Evolutionary conservation across 2,797 vertebrate genomes (phyloP).

Genomic region (Micromesistius poutassou): DNA sequence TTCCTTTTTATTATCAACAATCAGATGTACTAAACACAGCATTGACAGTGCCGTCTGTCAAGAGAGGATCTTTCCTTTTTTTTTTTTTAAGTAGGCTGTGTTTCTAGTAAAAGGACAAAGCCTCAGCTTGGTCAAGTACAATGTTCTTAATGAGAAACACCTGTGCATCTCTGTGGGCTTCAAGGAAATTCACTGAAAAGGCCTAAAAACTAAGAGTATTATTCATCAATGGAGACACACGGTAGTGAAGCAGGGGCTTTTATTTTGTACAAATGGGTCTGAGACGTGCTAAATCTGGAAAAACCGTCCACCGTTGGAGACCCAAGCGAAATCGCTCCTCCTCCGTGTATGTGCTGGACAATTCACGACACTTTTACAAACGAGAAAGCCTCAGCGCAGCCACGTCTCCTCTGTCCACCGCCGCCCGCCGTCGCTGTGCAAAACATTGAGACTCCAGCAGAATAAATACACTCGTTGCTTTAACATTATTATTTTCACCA

Average conservation of each 20-base stretch:
- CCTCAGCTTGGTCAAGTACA: slow-evolving; percentile 44
- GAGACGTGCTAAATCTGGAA: slow-evolving; percentile 42
- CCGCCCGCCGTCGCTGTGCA: slow-evolving; percentile 99
- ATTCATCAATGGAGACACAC: slow-evolving; percentile 33
- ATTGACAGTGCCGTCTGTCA: slow-evolving; percentile 34
- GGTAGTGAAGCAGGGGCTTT: slow-evolving; percentile 24
- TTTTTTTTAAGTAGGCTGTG: too few relatives aligned
- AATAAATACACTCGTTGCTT: slow-evolving; percentile 92
- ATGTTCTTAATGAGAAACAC: slow-evolving; percentile 54
- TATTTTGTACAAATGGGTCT: slow-evolving; percentile 45
- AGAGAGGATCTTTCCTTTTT: slow-evolving; percentile 38
- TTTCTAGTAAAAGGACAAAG: too few relatives aligned
- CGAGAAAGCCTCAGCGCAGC: slow-evolving; percentile 68
- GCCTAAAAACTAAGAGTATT: slow-evolving; percentile 17
- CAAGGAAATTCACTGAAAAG: slow-evolving; percentile 72
- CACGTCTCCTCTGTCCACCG: slow-evolving; percentile 73
- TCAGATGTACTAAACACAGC: slow-evolving; percentile 36
- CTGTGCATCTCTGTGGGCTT: slow-evolving; percentile 73
- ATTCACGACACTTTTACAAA: slow-evolving; percentile 40
- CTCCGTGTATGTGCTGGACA: slow-evolving; percentile 38
- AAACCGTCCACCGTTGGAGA: slow-evolving; percentile 57
- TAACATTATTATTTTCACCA: slow-evolving; percentile 76
- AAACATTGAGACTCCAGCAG: slow-evolving; percentile 89
- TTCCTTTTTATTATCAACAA: slow-evolving; percentile 48
- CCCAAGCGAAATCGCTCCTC: slow-evolving; percentile 25